A percentile compares a stretch with the other conserved stretches of the same genome.
Conservation (phyloP, 2,888 invertebrate species). For the Idaea straminata region DNA sequence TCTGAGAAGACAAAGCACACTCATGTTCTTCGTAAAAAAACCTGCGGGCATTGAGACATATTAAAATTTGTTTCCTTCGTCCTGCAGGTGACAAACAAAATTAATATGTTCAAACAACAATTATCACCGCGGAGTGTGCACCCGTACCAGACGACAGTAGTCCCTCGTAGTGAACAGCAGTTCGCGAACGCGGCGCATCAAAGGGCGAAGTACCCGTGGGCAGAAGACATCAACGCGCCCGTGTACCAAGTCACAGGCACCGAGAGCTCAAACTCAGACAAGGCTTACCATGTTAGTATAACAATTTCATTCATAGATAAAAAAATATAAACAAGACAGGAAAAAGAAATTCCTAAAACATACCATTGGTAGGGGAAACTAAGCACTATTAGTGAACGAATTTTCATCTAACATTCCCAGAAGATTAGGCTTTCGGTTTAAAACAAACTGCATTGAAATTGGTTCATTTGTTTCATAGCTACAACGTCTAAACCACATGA, state of each 20-base stretch:
- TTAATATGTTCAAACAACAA: constrained; percentile 73
- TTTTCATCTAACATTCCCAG: too few relatives aligned
- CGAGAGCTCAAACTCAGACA: constrained; percentile 75
- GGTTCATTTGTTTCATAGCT: too few relatives aligned
- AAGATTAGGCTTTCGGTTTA: too few relatives aligned
- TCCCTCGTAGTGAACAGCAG: constrained; percentile 71
- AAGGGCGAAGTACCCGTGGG: constrained; percentile 74
- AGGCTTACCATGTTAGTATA: constrained; percentile 66
- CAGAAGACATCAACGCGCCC: constrained; percentile 61
- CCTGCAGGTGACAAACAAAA: background rate
- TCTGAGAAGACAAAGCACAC: background rate
- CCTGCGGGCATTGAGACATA: background rate
- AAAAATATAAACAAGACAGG: background rate
- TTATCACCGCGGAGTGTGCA: constrained; percentile 69
- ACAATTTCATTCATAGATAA: background rate
- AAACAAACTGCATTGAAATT: too few relatives aligned
- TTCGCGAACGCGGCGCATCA: constrained; percentile 68
- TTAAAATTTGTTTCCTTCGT: background rate
- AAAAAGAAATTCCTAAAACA: too few relatives aligned
- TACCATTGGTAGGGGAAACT: too few relatives aligned
- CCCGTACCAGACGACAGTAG: constrained; percentile 75
- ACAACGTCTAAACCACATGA: too few relatives aligned
- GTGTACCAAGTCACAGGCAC: constrained; percentile 69
- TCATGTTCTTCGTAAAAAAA: background rate
- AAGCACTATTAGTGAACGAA: too few relatives aligned